Evolutionary conservation across 2,797 vertebrate species (phyloP).

Genomic region (Chelon auratus): DNA sequence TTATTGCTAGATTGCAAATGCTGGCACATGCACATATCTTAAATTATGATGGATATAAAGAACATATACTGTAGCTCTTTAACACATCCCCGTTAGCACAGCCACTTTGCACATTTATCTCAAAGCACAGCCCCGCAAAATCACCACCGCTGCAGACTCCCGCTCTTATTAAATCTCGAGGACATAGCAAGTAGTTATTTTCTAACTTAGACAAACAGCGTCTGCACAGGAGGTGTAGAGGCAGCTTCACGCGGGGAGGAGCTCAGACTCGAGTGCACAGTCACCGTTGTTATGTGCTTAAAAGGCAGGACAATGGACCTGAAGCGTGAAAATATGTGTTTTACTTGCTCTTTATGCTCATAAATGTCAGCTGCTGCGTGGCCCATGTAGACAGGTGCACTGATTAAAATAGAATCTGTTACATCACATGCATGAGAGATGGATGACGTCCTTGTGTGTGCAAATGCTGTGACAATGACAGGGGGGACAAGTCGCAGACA

Average conservation of each 20-base stretch:
- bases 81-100: no score
- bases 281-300: not conserved
- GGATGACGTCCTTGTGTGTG: not conserved
- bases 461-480: not conserved
- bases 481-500: not conserved
- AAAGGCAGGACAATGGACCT: not conserved
- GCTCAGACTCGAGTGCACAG: not conserved
- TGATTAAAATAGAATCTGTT: slow-evolving; percentile 2
- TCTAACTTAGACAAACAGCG: not conserved
- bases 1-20: no score
- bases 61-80: no score
- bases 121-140: no score
- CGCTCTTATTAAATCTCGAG: not conserved
- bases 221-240: not conserved
- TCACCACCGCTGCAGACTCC: no score
- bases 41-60: no score
- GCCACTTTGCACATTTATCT: no score
- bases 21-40: no score
- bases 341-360: not conserved
- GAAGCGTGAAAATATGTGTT: not conserved
- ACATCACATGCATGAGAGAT: not conserved
- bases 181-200: not conserved
- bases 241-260: not conserved
- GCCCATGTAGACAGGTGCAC: not conserved
- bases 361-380: not conserved